A percentile compares a stretch with the other conserved stretches of the same genome.
phyloP scores from a whole-genome alignment of 1,140 invertebrate species.

The Apolygus lucorum region DNA sequence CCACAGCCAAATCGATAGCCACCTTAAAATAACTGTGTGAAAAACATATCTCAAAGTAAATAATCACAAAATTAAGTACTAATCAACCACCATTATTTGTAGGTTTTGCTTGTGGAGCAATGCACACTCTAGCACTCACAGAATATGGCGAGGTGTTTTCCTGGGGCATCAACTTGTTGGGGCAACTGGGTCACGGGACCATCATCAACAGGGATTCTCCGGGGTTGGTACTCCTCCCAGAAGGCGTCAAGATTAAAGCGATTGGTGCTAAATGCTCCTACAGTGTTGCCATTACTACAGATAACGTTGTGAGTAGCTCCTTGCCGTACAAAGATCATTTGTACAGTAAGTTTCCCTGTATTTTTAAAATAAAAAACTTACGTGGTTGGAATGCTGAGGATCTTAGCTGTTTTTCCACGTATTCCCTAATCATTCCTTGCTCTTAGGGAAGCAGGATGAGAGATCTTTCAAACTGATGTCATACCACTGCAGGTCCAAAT shows the following conservation, averaged over 20 bases:
- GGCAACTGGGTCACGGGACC: slow-evolving; percentile 6
- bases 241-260: neutral
- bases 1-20: neutral
- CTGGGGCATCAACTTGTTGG: slow-evolving; percentile 17
- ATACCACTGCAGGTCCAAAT: no score
- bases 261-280: slow-evolving; percentile 1
- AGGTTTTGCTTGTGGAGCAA: slow-evolving; percentile 9
- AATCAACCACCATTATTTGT: neutral
- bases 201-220: neutral
- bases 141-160: slow-evolving; percentile 14
- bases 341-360: no score
- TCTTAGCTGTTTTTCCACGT: no score
- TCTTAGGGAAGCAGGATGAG: no score
- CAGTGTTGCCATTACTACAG: slow-evolving; percentile 8
- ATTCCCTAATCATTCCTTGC: no score
- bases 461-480: no score
- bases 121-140: slow-evolving; percentile 12
- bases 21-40: slow-evolving; percentile 9
- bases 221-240: neutral
- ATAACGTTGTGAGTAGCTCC: slow-evolving; percentile 13
- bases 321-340: no score
- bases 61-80: neutral
- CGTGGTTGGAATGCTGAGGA: no score
- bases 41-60: neutral
- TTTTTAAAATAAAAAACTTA: no score